phyloP scores from a whole-genome alignment of 1,140 invertebrate genomes.

The Dinoponera quadriceps region DNA sequence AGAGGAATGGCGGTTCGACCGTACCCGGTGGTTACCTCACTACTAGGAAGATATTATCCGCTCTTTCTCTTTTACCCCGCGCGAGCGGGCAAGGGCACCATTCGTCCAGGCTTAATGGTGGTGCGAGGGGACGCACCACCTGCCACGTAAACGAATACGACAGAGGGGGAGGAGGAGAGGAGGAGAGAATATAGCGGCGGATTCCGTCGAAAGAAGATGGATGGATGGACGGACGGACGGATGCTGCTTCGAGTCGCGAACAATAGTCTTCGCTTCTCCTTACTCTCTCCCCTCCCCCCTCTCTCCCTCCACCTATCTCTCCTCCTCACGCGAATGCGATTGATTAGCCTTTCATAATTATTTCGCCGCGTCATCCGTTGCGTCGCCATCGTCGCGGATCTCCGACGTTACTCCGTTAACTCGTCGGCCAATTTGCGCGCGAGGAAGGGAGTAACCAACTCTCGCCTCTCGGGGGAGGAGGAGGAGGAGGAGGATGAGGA shows the following conservation, averaged over 20 bases:
- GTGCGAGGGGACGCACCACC: slow-evolving; percentile 37
- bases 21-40: slow-evolving; percentile 72
- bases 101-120: slow-evolving; percentile 52
- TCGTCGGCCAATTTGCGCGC: not conserved
- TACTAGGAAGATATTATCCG: slow-evolving; percentile 75
- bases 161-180: not conserved
- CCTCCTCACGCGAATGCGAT: not conserved
- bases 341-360: slow-evolving; percentile 13
- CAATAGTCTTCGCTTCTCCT: not conserved
- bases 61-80: slow-evolving; percentile 26
- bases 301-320: too few species aligned
- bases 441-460: not conserved
- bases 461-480: too few species aligned
- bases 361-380: not conserved
- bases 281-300: too few species aligned
- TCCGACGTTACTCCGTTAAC: not conserved
- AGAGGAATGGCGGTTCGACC: slow-evolving; percentile 55
- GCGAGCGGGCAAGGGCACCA: slow-evolving; percentile 46
- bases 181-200: not conserved
- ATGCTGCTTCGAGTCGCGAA: slow-evolving; percentile 10
- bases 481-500: too few species aligned
- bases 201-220: not conserved
- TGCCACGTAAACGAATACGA: slow-evolving; percentile 47
- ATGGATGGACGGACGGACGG: not conserved
- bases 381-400: not conserved